A percentile compares a stretch with the other conserved stretches of the same genome.
Evolutionary conservation across 2,113 vertebrate species (phyloP).

Genomic region (Vulpes ferrilata): DNA sequence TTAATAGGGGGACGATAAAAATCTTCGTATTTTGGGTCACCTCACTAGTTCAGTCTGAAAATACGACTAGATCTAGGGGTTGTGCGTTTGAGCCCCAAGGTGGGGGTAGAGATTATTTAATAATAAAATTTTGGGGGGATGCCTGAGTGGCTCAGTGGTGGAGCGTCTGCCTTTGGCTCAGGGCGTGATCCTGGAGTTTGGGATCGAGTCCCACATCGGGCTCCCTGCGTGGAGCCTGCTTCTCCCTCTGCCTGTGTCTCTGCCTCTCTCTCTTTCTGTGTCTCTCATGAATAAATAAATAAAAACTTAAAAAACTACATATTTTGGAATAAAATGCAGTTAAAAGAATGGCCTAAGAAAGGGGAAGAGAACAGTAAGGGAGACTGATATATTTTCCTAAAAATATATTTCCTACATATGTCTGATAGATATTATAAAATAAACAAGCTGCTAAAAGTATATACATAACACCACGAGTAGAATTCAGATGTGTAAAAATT

Average conservation of each 20-base stretch:
- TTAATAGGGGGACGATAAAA: background rate
- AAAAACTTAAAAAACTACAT: background rate
- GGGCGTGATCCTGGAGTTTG: no score
- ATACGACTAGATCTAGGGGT: background rate
- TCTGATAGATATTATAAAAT: background rate
- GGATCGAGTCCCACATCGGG: no score
- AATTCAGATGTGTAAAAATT: slow-evolving; percentile 26
- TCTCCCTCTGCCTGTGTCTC: no score
- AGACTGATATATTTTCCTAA: background rate
- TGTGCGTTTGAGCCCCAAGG: background rate
- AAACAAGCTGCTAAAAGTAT: slow-evolving; percentile 29
- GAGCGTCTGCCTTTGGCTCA: no score
- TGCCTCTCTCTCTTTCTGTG: no score
- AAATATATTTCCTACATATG: background rate
- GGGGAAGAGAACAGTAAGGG: background rate
- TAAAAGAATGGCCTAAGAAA: slow-evolving; percentile 23
- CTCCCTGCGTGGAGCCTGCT: no score
- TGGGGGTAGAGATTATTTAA: background rate
- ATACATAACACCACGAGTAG: background rate
- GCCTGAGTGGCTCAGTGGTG: no score
- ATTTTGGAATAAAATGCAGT: background rate
- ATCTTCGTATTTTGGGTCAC: background rate
- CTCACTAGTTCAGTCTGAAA: background rate
- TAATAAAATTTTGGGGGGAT: background rate
- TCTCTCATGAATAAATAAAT: no score